Conservation (phyloP, 1,140 invertebrate genomes). For the Pachyrhynchus sulphureomaculatus region DNA sequence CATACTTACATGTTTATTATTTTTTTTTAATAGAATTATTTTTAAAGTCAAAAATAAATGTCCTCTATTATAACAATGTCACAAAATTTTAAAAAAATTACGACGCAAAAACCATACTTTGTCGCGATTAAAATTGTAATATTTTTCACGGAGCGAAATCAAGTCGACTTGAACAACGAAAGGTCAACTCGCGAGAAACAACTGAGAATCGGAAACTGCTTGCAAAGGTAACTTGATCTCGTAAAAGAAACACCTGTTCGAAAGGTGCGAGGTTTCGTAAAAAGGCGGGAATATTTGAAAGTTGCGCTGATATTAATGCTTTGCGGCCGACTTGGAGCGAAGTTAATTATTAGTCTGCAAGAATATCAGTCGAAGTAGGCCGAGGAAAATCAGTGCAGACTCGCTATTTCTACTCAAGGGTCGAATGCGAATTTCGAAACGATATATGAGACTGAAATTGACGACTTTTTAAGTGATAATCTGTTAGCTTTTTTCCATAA, state of each 20-base stretch:
- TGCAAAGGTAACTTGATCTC: slow-evolving; percentile 40
- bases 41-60: not conserved
- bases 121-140: slow-evolving; percentile 16
- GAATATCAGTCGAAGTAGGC: too few species aligned
- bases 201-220: slow-evolving; percentile 41
- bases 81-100: too few species aligned
- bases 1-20: not conserved
- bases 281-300: slow-evolving; percentile 25
- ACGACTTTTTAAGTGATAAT: too few species aligned
- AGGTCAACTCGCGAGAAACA: slow-evolving; percentile 39
- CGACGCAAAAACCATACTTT: slow-evolving; percentile 5
- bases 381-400: too few species aligned
- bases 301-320: too few species aligned
- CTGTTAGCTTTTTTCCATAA: too few species aligned
- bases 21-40: not conserved
- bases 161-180: slow-evolving; percentile 25
- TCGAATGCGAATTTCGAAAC: too few species aligned
- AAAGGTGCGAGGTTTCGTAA: slow-evolving; percentile 19
- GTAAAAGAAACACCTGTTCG: slow-evolving; percentile 36
- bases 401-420: too few species aligned
- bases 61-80: too few species aligned
- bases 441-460: too few species aligned
- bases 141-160: slow-evolving; percentile 4
- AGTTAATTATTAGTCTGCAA: too few species aligned
- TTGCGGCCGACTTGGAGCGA: too few species aligned